Base-by-base conservation (phyloP, 2,113 vertebrate species). In the Vireo altiloquus region DNA sequence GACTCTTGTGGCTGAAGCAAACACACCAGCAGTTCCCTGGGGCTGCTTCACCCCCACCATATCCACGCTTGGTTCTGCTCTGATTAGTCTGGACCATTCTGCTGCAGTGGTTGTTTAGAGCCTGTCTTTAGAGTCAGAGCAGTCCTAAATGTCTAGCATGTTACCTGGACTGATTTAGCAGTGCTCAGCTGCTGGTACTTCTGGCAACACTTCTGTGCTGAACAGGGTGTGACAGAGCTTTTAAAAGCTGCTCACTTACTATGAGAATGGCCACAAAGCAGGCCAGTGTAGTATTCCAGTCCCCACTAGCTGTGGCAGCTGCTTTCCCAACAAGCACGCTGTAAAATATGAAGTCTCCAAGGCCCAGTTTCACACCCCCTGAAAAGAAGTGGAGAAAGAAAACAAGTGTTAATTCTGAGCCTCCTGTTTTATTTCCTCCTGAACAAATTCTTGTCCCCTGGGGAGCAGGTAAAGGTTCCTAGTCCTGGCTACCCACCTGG, bases 341-440 rank as follows among this genome's bases (percentile, higher is more conserved):
- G 98, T 99, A 99, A 98, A 99, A 99, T 97, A 99, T 99, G 97
- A 99, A 99, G 88, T 99, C 99, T 22, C 99, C 99, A 7, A 99
- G 98, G n/a, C 99, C 99, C 0, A 99, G 98, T 93, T 99, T 99
- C 94, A 99, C 99, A 0, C 99, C 99, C 40, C 99, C 99, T 99
- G 60, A 50, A 39, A 63, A 71, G 80, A 96, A 71, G 49, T 13
- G 7, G 50, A 59, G 46, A 75, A 87, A 80, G 27, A 84, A 88
- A 81, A 46, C 6, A 68, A 49, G 35, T 25, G 7, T 94, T 83
- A 92, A 33, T 81, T 65, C 65, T 61, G 30, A 69, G 53, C 15
- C 35, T 85, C 35, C 20, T 64, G 30, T 40, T 93, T 57, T 71
- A 35, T 57, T 90, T 94, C 44, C 18, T 91, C 57, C 15, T 25